Percentiles rank a stretch among this genome's conserved stretches.
These are phyloP conservation scores for Chymomyza caudatula DNA, from an alignment of 2,888 invertebrate genomes.

Conservation along the genomic window DNA sequence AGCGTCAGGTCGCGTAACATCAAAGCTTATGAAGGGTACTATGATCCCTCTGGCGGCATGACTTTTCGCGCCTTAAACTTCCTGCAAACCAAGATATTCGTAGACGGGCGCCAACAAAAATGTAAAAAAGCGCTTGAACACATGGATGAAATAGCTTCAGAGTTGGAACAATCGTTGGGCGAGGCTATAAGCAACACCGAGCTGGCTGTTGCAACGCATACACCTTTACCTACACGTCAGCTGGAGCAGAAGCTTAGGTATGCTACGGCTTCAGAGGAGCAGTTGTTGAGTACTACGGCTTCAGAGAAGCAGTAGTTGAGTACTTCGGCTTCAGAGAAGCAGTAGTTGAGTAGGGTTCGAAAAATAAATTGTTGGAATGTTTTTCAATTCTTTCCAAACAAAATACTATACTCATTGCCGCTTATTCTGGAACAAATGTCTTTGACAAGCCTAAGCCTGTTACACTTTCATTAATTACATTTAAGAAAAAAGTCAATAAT, in stretches of 20 bases:
- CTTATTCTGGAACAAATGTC: slow-evolving; percentile 29
- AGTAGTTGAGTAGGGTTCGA: slow-evolving; percentile 15
- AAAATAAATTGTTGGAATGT: slow-evolving; percentile 2
- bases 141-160: slow-evolving; percentile 30
- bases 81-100: slow-evolving; percentile 74
- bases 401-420: slow-evolving; percentile 14
- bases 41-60: slow-evolving; percentile 70
- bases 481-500: slow-evolving; percentile 52
- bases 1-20: slow-evolving; percentile 35
- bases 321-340: slow-evolving; percentile 41
- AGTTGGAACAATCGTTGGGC: slow-evolving; percentile 34
- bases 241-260: slow-evolving; percentile 52
- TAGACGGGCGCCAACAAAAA: slow-evolving; percentile 46
- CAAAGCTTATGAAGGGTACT: slow-evolving; percentile 55
- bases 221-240: slow-evolving; percentile 36
- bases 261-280: slow-evolving; percentile 42
- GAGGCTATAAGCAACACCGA: slow-evolving; percentile 26
- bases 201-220: slow-evolving; percentile 3
- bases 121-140: slow-evolving; percentile 27
- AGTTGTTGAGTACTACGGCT: slow-evolving; percentile 14
- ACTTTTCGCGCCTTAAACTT: slow-evolving; percentile 75
- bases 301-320: slow-evolving; percentile 50
- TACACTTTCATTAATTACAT: slow-evolving; percentile 34
- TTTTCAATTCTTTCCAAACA: slow-evolving; percentile 13
- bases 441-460: slow-evolving; percentile 10